These are phyloP conservation scores for Pelecanus crispus DNA, from an alignment of 2,113 vertebrate species.

Conservation along the genomic window DNA sequence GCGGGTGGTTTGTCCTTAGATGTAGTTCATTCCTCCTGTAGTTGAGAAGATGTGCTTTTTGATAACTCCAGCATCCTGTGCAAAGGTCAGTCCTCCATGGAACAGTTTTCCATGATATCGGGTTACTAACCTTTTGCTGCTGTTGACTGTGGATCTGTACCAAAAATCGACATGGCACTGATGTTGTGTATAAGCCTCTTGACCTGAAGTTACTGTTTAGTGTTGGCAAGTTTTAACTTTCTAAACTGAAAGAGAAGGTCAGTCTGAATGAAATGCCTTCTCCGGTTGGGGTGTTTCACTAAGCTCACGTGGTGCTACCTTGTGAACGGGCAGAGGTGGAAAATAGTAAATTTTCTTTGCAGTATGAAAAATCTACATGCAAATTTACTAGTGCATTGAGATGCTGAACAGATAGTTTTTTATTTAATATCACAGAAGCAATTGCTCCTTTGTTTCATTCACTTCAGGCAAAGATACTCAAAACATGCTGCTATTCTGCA, in stretches of 20 bases:
- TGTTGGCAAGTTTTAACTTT: not conserved
- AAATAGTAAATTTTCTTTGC: not conserved
- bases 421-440: not conserved
- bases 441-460: not conserved
- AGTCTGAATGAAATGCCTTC: not conserved
- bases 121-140: not conserved
- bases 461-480: not conserved
- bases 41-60: not conserved
- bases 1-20: not conserved
- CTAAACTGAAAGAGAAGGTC: not conserved
- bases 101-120: not conserved
- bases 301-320: not conserved
- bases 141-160: no score
- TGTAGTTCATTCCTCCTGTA: not conserved
- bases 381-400: not conserved
- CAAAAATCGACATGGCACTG: fast-evolving
- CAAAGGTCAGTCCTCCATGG: not conserved
- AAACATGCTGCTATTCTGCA: not conserved
- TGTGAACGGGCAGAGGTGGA: fast-evolving
- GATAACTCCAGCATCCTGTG: fast-evolving
- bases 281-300: fast-evolving
- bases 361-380: not conserved
- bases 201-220: not conserved
- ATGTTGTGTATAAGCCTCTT: not conserved
- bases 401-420: not conserved